Base-by-base conservation (phyloP, 2,888 invertebrate species). In the Halictus quadricinctus region DNA sequence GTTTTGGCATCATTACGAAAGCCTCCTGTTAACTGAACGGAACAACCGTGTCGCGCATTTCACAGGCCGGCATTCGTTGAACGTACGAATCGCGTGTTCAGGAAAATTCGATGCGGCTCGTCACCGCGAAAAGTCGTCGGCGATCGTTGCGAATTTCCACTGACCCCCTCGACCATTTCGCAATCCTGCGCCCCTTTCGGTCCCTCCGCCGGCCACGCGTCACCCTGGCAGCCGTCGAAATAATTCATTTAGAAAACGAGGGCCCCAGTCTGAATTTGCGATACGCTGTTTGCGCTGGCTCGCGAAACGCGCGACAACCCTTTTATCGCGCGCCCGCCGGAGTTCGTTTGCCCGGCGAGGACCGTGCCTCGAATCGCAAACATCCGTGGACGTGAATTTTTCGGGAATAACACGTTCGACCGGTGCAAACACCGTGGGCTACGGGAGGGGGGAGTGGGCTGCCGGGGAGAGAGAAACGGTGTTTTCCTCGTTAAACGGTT, bases 211-310 rank as follows among this genome's bases (percentile, higher is more conserved):
- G 8, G 21, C n/a, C 54, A 1, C 54, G 10, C 21, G 3, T 13
- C 12, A 13, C 25, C 60, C 60, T 13, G 10, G 21, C 25, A 8
- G n/a, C 36, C 75, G 76, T 66, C 69, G 79, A 74, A 86, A 86
- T 86, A 86, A 86, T 86, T 86, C 78, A 86, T 86, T 86, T 85
- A 85, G 86, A 81, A 84, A 85, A 85, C 86, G 79, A 72, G 70
- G 60, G 66, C 36, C 36, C 66, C 66, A 36, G 50, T 15, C 75
- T 72, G 80, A 84, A 85, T 84, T 78, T 76, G 76, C 85, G 75
- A 80, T 36, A 25, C 54, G 25, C 21, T 78, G 72, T 86, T 81
- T 81, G 54, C 80, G 50, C 36, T 70, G 72, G 58, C 75, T 72
- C 60, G 73, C 79, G 73, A 70, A 83, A 79, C 83, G 79, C 54